A percentile compares a stretch with the other conserved stretches of the same genome.
phyloP scores from a whole-genome alignment of 2,888 invertebrate genomes.

The Lymantria dispar region DNA sequence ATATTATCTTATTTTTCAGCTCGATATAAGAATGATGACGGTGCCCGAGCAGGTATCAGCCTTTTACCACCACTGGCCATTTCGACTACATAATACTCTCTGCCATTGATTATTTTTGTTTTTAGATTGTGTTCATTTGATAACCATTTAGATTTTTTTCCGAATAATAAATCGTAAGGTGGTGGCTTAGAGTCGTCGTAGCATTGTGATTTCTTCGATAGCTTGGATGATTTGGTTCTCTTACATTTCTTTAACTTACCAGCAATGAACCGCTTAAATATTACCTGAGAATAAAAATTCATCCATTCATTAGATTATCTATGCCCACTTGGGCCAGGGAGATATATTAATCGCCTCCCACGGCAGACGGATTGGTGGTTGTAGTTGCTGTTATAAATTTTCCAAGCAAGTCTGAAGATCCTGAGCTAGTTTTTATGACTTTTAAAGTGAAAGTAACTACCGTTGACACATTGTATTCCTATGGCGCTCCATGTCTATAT shows the following conservation, averaged over 20 bases:
- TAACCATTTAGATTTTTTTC: slow-evolving; percentile 48
- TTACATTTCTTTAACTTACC: slow-evolving; percentile 26
- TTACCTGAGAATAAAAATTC: slow-evolving; percentile 41
- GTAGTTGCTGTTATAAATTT: no score
- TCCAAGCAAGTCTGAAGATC: no score
- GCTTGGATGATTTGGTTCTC: slow-evolving; percentile 24
- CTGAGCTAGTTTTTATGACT: no score
- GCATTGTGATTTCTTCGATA: slow-evolving; percentile 21
- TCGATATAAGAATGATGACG: slow-evolving; percentile 90
- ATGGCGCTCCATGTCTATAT: no score
- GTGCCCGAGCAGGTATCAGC: slow-evolving; percentile 87
- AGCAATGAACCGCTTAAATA: slow-evolving; percentile 49
- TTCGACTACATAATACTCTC: slow-evolving; percentile 88
- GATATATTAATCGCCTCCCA: no score
- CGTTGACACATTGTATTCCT: no score
- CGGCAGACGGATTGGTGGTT: no score
- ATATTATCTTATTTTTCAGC: slow-evolving; percentile 23
- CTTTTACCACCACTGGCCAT: slow-evolving; percentile 84
- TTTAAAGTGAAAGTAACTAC: no score
- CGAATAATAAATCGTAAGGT: slow-evolving; percentile 84
- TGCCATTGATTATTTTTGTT: slow-evolving; percentile 86
- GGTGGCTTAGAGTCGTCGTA: slow-evolving; percentile 81
- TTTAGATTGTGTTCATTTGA: slow-evolving; percentile 54
- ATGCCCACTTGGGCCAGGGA: no score
- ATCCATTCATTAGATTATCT: no score